phyloP scores from a whole-genome alignment of 2,113 vertebrate genomes.

The Poeciliopsis retropinna region DNA sequence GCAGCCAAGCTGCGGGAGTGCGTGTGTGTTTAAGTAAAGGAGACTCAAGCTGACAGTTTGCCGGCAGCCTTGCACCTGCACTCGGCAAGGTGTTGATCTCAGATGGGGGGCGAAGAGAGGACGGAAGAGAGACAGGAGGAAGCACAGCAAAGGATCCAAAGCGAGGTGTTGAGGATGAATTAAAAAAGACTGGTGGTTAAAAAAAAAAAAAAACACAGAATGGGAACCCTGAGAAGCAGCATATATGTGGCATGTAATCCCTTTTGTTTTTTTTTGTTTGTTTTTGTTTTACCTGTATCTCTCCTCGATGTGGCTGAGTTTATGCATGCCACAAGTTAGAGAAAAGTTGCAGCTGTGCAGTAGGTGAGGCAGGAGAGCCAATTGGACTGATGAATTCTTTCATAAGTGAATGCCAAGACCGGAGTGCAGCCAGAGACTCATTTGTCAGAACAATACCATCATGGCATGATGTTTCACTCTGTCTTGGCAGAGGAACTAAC shows the following conservation, averaged over 20 bases:
- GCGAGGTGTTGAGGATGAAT: conserved; percentile 48
- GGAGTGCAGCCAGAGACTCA: conserved; percentile 62
- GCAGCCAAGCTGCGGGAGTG: conserved; percentile 48
- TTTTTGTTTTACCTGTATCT: conserved; percentile 8
- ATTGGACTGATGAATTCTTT: conserved; percentile 74
- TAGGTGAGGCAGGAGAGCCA: conserved; percentile 51
- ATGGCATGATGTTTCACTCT: conserved; percentile 61
- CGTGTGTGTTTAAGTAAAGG: conserved; percentile 62
- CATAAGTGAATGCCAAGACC: conserved; percentile 63
- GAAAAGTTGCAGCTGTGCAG: conserved; percentile 38
- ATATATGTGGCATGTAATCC: conserved; percentile 51
- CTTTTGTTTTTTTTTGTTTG: conserved; percentile 6
- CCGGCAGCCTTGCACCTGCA: conserved; percentile 79
- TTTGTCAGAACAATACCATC: conserved; percentile 72
- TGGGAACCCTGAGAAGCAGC: conserved; percentile 25
- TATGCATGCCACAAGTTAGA: conserved; percentile 19
- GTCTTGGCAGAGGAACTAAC: conserved; percentile 47
- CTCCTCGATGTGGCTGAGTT: background rate
- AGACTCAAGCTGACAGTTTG: conserved; percentile 74
- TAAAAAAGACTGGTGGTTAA: conserved; percentile 42
- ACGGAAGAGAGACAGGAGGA: conserved; percentile 27
- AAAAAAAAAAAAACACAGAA: conserved; percentile 21
- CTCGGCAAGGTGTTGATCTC: conserved; percentile 70
- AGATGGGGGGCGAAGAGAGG: conserved; percentile 31
- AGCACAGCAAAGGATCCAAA: conserved; percentile 43